Percentiles rank a stretch among this genome's conserved stretches.
phyloP scores from a whole-genome alignment of 2,113 vertebrate genomes.

The Penelope pileata region DNA sequence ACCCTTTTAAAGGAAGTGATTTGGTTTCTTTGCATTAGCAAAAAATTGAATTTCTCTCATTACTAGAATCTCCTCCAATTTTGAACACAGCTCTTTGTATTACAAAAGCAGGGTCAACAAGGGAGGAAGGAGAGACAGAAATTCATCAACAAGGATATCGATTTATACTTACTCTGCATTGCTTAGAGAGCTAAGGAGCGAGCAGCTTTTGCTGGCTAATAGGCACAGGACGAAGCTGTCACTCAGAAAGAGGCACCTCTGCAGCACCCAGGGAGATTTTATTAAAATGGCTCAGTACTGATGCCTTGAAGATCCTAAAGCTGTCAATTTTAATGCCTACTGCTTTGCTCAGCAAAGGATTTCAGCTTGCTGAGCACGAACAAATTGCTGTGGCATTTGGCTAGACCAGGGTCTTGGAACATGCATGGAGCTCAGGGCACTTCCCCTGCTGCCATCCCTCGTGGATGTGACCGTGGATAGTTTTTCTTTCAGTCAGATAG shows the following conservation, averaged over 20 bases:
- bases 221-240: not conserved
- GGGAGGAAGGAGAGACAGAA: not conserved
- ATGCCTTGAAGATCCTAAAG: not conserved
- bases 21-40: not conserved
- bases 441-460: not conserved
- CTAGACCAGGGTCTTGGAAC: not conserved
- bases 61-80: not conserved
- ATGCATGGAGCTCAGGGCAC: not conserved
- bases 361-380: not conserved
- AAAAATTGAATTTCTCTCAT: not conserved
- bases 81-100: not conserved
- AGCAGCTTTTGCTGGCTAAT: not conserved
- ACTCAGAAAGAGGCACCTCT: not conserved
- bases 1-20: not conserved
- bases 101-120: not conserved
- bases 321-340: not conserved
- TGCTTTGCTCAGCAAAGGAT: not conserved
- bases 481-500: not conserved
- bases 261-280: not conserved
- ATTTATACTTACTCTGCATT: not conserved
- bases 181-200: not conserved
- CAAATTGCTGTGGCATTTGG: not conserved
- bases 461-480: rapidly evolving
- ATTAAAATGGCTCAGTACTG: not conserved
- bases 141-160: not conserved